Percentiles rank a stretch among this genome's conserved stretches.
These are phyloP conservation scores for Anhinga rufa DNA, from an alignment of 2,113 vertebrate species.

Conservation along the genomic window DNA sequence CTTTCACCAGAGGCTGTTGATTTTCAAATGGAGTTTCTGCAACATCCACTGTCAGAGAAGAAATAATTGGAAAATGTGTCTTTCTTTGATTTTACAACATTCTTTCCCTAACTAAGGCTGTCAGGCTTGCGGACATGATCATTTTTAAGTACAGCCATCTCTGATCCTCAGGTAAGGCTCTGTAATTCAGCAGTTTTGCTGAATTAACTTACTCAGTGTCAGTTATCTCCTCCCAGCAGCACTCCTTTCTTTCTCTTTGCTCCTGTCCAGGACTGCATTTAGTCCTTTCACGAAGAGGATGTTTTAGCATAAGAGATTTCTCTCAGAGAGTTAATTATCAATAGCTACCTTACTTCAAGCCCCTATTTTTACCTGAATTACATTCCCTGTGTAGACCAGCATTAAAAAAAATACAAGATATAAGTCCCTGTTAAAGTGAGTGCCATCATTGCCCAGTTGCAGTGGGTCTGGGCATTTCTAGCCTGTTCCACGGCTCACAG, in stretches of 20 bases:
- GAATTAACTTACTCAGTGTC: neutral
- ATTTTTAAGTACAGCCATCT: neutral
- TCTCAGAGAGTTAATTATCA: neutral
- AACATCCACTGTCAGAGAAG: neutral
- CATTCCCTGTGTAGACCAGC: neutral
- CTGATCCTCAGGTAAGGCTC: neutral
- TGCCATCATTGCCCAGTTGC: neutral
- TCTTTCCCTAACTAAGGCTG: neutral
- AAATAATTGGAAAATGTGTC: neutral
- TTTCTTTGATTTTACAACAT: neutral
- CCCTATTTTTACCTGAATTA: neutral
- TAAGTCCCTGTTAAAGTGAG: neutral
- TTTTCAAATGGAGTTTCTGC: neutral
- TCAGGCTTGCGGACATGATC: neutral
- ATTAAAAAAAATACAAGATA: neutral
- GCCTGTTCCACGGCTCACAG: neutral
- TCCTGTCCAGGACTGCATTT: neutral
- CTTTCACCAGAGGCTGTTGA: neutral
- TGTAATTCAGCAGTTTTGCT: neutral
- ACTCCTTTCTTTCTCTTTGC: neutral
- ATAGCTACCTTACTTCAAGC: neutral
- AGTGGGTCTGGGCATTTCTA: neutral
- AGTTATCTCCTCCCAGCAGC: neutral
- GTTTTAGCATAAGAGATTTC: neutral
- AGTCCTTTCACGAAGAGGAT: neutral